phyloP scores from a whole-genome alignment of 2,888 invertebrate species.

The Tridacna gigas region DNA sequence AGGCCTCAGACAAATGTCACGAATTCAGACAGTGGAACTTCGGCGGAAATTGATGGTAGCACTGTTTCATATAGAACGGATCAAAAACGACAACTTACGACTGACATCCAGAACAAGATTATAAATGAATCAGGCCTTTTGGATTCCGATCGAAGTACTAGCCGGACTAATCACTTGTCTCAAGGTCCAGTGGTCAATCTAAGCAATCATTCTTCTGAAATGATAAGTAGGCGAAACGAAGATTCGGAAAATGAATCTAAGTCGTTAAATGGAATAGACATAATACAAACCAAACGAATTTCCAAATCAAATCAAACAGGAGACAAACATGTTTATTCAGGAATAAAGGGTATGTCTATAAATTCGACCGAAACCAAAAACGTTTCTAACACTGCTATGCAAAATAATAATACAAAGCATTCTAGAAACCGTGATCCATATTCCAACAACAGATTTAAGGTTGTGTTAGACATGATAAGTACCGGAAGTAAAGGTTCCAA shows the following conservation, averaged over 20 bases:
- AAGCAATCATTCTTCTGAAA: too few relatives aligned
- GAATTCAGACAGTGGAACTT: neutral
- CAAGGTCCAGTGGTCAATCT: too few relatives aligned
- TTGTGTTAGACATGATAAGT: conserved; percentile 9
- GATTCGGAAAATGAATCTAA: too few relatives aligned
- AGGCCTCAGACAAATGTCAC: neutral
- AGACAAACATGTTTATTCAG: neutral
- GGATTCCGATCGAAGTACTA: too few relatives aligned
- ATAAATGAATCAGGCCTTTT: neutral
- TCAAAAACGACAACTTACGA: neutral
- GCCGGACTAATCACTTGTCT: too few relatives aligned
- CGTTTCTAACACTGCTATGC: neutral
- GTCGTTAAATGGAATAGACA: too few relatives aligned
- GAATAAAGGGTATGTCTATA: neutral
- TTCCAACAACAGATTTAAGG: conserved; percentile 25
- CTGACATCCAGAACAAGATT: neutral
- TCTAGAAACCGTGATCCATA: neutral
- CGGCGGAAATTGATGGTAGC: neutral
- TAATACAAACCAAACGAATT: neutral
- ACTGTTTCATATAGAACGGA: neutral
- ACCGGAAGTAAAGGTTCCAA: neutral
- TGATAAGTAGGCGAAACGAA: too few relatives aligned
- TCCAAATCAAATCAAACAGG: neutral
- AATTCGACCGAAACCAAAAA: neutral
- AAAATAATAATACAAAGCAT: neutral